phyloP scores from a whole-genome alignment of 2,797 vertebrate species.

The Moxostoma hubbsi region DNA sequence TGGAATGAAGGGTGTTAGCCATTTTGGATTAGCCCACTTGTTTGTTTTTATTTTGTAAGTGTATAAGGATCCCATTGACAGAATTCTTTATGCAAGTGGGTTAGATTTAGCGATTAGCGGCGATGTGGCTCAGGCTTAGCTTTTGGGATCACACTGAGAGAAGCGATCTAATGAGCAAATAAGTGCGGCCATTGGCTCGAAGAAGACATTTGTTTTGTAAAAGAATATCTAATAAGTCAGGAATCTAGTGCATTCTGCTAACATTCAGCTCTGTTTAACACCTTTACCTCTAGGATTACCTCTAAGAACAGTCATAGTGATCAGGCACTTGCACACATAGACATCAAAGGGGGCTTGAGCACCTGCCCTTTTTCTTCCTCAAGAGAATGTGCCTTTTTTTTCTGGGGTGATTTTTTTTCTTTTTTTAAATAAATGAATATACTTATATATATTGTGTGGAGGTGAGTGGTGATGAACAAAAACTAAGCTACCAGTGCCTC shows the following conservation, averaged over 20 bases:
- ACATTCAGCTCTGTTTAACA: conserved; percentile 4
- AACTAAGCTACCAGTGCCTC: too few species aligned
- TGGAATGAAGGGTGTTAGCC: conserved; percentile 46
- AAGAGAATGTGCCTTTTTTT: too few species aligned
- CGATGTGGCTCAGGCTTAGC: conserved; percentile 42
- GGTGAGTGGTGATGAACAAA: too few species aligned
- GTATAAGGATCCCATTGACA: conserved; percentile 44
- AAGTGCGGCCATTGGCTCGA: conserved; percentile 1
- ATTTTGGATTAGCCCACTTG: conserved; percentile 47
- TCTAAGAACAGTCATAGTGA: conserved; percentile 12
- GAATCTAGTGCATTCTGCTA: conserved; percentile 43
- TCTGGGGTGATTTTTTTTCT: too few species aligned
- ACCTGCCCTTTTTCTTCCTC: too few species aligned
- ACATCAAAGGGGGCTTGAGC: too few species aligned
- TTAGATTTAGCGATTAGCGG: conserved; percentile 49
- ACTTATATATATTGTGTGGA: too few species aligned
- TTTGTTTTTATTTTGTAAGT: conserved; percentile 55
- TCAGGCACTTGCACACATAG: too few species aligned
- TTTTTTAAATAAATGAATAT: too few species aligned
- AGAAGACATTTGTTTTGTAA: background rate
- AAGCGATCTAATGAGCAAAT: conserved; percentile 54
- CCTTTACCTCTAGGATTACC: conserved; percentile 20
- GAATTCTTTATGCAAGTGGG: conserved; percentile 44
- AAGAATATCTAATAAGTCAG: conserved; percentile 8
- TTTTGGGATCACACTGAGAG: conserved; percentile 36